Base-by-base conservation (phyloP, 2,797 vertebrate species). In the Bradypus variegatus region DNA sequence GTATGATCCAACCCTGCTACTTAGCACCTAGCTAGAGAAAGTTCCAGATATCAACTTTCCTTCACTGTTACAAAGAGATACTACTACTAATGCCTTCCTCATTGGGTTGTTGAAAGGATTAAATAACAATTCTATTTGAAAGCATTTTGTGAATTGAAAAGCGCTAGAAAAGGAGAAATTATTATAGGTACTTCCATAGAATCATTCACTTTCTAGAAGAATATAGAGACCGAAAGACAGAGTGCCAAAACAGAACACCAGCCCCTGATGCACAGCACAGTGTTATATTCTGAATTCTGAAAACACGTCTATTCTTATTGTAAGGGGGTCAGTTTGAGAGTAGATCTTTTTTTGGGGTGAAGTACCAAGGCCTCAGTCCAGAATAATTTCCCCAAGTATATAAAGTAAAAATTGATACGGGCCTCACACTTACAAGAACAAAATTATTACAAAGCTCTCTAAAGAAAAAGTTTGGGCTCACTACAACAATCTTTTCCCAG, bases 391-490 rank as follows among this genome's bases (percentile, higher is more conserved):
- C 58, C 23, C 78, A 76, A 84, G 41, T 70, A 67, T 31, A 23
- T 25, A 45, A 92, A 87, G 60, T 88, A 85, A 89, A 90, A 90
- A 83, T 64, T 50, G 81, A 72, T 41, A 19, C 23, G 69, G 33
- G 8, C 12, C 64, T 23, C 41, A 88, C 36, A 9, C 10, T 25
- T 53, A 90, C 0, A 27, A 19, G 18, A 55, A 72, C n/a, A 76
- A 72, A 88, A 87, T 84, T 73, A 72, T 64, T 48, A 62, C 8
- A 75, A 69, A 88, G 50, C 25, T 50, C 11, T 55, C 62, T 53
- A 90, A 65, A 65, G 29, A 84, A 90, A 86, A 2, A 36, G 55
- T 72, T 84, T 83, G 31, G 18, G 36, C 58, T 50, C 21, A 83
- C 69, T 33, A 84, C 13, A 50, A 60, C 11, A 53, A 55, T 12